Percentiles rank a stretch among this genome's conserved stretches.
Evolutionary conservation across 2,888 invertebrate species (phyloP).

Genomic region (Sphaerophoria taeniata): DNA sequence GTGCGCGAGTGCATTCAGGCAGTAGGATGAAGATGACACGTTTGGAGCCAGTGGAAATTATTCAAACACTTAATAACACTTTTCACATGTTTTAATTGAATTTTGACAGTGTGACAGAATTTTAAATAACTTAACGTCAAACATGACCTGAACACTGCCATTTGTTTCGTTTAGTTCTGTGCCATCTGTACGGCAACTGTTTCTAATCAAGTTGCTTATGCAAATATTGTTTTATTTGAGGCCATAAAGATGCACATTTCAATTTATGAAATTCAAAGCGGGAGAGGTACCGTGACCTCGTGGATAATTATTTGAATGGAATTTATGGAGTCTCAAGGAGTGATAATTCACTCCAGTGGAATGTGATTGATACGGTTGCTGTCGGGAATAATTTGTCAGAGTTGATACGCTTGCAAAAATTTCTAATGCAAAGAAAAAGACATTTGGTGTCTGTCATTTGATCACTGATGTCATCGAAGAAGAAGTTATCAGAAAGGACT

Average conservation of each 20-base stretch:
- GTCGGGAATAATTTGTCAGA: too few species aligned
- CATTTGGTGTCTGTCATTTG: too few species aligned
- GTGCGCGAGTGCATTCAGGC: not conserved
- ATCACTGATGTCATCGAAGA: too few species aligned
- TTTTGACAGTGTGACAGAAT: slow-evolving; percentile 50
- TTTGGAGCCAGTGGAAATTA: not conserved
- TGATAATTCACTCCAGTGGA: not conserved
- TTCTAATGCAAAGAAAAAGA: too few species aligned
- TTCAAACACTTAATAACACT: not conserved
- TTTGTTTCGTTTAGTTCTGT: not conserved
- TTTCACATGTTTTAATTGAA: slow-evolving; percentile 60
- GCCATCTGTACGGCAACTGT: slow-evolving; percentile 63
- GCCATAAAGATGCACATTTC: slow-evolving; percentile 6
- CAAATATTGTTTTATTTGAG: slow-evolving; percentile 29
- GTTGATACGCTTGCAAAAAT: too few species aligned
- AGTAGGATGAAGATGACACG: not conserved
- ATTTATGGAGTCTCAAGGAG: not conserved
- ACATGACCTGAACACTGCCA: not conserved
- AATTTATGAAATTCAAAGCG: not conserved
- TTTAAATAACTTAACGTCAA: slow-evolving; percentile 22
- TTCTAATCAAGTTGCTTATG: slow-evolving; percentile 68
- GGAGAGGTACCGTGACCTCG: slow-evolving; percentile 1
- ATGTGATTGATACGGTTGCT: not conserved
- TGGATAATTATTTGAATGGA: not conserved
- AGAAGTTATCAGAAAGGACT: too few species aligned